A percentile compares a stretch with the other conserved stretches of the same genome.
These are phyloP conservation scores for Helogale parvula DNA, from an alignment of 2,113 vertebrate species.

Conservation along the genomic window DNA sequence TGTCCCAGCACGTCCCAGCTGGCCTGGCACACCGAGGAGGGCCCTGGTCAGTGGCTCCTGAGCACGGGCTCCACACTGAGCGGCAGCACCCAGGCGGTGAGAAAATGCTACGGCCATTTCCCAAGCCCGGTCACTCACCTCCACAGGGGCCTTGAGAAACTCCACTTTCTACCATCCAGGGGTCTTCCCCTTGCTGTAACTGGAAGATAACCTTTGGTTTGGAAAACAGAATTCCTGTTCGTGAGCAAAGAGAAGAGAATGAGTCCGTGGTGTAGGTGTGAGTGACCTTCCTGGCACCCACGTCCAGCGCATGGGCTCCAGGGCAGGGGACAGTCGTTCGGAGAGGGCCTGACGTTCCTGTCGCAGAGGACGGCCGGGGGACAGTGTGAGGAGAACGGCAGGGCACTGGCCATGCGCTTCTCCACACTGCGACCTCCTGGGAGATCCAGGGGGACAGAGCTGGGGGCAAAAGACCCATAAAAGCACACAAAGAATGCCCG, in stretches of 20 bases:
- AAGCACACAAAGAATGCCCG: not conserved
- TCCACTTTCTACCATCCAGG: constrained; percentile 25
- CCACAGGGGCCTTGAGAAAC: not conserved
- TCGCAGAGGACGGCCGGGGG: not conserved
- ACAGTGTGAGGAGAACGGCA: not conserved
- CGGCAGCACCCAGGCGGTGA: not conserved
- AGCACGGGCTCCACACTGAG: not conserved
- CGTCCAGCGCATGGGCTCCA: not conserved
- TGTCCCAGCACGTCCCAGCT: not conserved
- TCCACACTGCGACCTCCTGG: not conserved
- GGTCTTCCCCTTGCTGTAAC: constrained; percentile 57
- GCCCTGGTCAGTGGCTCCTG: not conserved
- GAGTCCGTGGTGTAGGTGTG: not conserved
- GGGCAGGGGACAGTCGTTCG: not conserved
- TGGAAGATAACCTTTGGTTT: constrained; percentile 68
- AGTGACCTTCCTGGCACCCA: not conserved
- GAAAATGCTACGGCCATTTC: not conserved
- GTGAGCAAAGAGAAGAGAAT: constrained; percentile 15
- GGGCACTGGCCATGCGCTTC: not conserved
- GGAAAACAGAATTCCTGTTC: constrained; percentile 71
- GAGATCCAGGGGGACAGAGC: not conserved
- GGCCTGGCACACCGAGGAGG: not conserved
- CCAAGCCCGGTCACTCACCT: constrained; percentile 42
- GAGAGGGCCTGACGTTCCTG: not conserved
- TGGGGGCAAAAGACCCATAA: not conserved